Evolutionary conservation across 2,888 invertebrate species (phyloP), one percentile per base, ranked within the genome.

Genomic region (Ceramica pisi): DNA sequence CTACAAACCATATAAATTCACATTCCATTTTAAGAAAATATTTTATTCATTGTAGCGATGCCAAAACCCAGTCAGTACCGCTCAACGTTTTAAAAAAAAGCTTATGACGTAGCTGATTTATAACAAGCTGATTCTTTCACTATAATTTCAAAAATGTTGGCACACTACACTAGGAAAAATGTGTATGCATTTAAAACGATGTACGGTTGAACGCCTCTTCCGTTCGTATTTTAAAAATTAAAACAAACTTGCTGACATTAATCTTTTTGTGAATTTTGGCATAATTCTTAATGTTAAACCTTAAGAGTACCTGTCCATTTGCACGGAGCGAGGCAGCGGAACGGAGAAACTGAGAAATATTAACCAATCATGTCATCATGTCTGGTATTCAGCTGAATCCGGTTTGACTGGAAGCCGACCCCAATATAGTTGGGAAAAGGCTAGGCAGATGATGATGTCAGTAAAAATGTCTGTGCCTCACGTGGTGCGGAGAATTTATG

Each of bases 31-130:
- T 61, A 68, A 48, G 64, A 35, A 61, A 68, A 75, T 75, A 67
- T 76, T 56, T 76, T 56, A 62, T 61, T 51, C 50, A 61, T 71
- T 64, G 77, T 67, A 81, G 31, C 60, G 35, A 67, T 81, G 78
- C 81, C 78, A 78, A 76, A 63, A 76, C 7, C 44, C 21, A 44
- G 71, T 78, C 63, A 50, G 63, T 35, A 26, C 41, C 60, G 1
- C 61, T 51, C 51, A 60, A 46, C 46, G 48, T 67, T 77, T 81
- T 67, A 61, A 76, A 83, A 80, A 80, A 81, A 78, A 70, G 59
- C 38, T 77, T 31, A 31, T 51, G 71, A 64, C 60, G 14, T 14
- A 55, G 19, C 59, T 67, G 77, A 78, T 78, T 81, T 78, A 78
- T 55, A 64, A 71, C 81, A 63, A 56, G 60, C 71, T 66, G 77